Conservation (phyloP, 2,888 invertebrate genomes). For the Saturnia japonica region DNA sequence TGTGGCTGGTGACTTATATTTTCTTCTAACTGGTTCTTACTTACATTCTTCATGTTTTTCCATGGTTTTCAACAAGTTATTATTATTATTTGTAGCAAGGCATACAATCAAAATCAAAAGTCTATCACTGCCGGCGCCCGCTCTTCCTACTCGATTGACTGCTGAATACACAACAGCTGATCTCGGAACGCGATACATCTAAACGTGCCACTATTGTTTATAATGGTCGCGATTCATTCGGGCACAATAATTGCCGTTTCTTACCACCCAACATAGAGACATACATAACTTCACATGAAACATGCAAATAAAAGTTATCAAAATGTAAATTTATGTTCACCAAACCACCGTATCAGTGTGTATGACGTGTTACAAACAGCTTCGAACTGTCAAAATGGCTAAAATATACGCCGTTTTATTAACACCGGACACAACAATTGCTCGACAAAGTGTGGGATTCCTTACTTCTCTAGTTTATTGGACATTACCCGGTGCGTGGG, state of each 20-base stretch:
- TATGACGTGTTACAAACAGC: constrained; percentile 64
- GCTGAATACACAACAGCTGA: too few species aligned
- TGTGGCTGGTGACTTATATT: background rate
- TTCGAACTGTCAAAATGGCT: constrained; percentile 79
- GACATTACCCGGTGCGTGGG: constrained; percentile 65
- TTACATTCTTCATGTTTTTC: background rate
- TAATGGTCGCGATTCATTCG: too few species aligned
- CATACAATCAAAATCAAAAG: too few species aligned
- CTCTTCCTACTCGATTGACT: too few species aligned
- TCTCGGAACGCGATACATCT: too few species aligned
- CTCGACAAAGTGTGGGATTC: constrained; percentile 75
- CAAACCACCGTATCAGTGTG: constrained; percentile 41
- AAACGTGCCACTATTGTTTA: too few species aligned
- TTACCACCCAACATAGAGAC: background rate
- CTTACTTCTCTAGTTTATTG: constrained; percentile 73
- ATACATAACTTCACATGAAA: background rate
- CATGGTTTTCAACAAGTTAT: background rate
- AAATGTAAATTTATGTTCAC: constrained; percentile 21
- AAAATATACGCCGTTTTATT: constrained; percentile 79
- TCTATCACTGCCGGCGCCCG: too few species aligned
- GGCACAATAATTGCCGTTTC: background rate
- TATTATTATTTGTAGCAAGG: background rate
- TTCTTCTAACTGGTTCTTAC: background rate
- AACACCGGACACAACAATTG: constrained; percentile 76
- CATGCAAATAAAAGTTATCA: constrained; percentile 22